Evolutionary conservation across 2,888 invertebrate species (phyloP).

Genomic region (Cecidostiba fungosa): DNA sequence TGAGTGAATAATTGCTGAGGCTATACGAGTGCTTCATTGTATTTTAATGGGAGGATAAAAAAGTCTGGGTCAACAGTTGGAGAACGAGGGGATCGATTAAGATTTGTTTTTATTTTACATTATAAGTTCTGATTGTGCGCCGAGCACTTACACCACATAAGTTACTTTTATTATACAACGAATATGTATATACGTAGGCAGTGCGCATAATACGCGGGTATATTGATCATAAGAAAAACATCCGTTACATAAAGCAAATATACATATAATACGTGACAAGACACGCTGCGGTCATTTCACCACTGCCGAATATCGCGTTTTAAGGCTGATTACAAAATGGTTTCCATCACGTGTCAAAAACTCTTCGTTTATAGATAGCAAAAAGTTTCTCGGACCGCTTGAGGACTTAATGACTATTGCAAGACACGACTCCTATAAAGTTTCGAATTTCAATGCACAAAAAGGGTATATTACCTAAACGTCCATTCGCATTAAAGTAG

Average conservation of each 20-base stretch:
- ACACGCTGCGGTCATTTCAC: neutral
- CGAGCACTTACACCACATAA: conserved; percentile 24
- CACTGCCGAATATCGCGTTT: neutral
- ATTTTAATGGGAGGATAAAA: neutral
- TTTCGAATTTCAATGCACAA: neutral
- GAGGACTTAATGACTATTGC: neutral
- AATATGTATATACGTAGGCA: conserved; percentile 32
- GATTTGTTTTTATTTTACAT: neutral
- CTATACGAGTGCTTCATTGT: neutral
- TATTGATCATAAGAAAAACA: conserved; percentile 27
- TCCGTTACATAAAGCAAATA: conserved; percentile 23
- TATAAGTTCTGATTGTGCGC: neutral
- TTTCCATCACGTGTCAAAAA: neutral
- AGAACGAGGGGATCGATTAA: neutral
- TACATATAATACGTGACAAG: neutral
- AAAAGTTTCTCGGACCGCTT: neutral
- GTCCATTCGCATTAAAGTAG: too few relatives aligned
- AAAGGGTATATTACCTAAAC: too few relatives aligned
- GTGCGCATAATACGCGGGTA: conserved; percentile 1
- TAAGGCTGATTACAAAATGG: neutral
- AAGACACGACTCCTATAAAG: neutral
- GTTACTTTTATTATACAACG: conserved; percentile 45
- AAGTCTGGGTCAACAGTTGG: neutral
- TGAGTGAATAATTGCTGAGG: neutral
- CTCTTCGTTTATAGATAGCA: neutral